phyloP scores from a whole-genome alignment of 2,888 invertebrate genomes.

The Leptura quadrifasciata region DNA sequence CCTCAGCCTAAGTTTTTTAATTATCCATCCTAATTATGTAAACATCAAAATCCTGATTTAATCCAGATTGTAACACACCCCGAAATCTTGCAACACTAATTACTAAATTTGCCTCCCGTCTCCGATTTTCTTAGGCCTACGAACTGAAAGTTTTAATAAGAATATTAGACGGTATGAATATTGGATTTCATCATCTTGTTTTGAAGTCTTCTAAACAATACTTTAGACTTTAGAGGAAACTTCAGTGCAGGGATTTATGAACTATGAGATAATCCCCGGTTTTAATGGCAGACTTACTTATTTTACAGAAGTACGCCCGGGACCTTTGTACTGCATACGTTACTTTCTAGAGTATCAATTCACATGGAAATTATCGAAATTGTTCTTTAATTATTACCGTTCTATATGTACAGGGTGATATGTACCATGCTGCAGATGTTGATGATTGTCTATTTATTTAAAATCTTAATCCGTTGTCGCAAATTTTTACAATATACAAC shows the following conservation, averaged over 20 bases:
- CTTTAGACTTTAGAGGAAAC: slow-evolving; percentile 34
- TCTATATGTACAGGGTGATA: too few relatives aligned
- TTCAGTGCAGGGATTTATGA: slow-evolving; percentile 37
- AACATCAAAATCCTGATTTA: slow-evolving; percentile 37
- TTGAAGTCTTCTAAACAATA: slow-evolving; percentile 38
- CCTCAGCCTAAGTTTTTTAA: slow-evolving; percentile 37
- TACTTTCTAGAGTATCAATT: neutral
- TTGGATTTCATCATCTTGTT: slow-evolving; percentile 41
- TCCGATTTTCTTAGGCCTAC: slow-evolving; percentile 32
- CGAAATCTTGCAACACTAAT: slow-evolving; percentile 37
- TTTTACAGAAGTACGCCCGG: slow-evolving; percentile 23
- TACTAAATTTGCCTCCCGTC: slow-evolving; percentile 37
- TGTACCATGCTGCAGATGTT: too few relatives aligned
- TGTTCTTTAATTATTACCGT: neutral
- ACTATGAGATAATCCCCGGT: slow-evolving; percentile 43
- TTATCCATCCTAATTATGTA: slow-evolving; percentile 36
- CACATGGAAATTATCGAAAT: neutral
- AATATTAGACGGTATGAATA: slow-evolving; percentile 42
- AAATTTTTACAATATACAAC: too few relatives aligned
- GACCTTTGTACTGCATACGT: slow-evolving; percentile 5
- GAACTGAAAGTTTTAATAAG: slow-evolving; percentile 41
- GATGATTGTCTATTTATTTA: too few relatives aligned
- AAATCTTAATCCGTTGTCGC: too few relatives aligned
- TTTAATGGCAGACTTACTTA: slow-evolving; percentile 27
- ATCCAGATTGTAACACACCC: slow-evolving; percentile 37